Evolutionary conservation across 2,113 vertebrate genomes (phyloP).

Genomic region (Hippocampus zosterae): DNA sequence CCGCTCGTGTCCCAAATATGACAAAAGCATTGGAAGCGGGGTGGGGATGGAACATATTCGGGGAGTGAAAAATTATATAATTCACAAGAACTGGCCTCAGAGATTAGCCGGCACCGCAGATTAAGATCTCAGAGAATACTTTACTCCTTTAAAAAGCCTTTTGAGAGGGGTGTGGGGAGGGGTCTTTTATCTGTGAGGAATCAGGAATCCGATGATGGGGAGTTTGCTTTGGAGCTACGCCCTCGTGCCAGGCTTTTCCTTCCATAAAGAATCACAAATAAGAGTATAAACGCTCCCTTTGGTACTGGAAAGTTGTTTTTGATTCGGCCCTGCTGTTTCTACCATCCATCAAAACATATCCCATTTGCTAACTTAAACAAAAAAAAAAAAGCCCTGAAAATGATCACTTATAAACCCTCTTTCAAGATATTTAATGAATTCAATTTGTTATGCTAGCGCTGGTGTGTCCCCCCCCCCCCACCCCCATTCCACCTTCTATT

Average conservation of each 20-base stretch:
- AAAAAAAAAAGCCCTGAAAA: background rate
- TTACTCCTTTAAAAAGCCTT: conserved; percentile 4
- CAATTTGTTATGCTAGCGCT: conserved; percentile 28
- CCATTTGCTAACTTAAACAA: conserved; percentile 12
- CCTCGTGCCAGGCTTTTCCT: background rate
- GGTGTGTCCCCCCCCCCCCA: conserved; percentile 11
- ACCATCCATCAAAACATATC: background rate
- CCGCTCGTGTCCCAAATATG: conserved; percentile 48
- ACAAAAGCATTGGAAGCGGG: conserved; percentile 44
- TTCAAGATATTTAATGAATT: conserved; percentile 13
- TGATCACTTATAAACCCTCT: conserved; percentile 11
- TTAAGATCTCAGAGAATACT: conserved; percentile 31
- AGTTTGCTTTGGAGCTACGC: conserved; percentile 4
- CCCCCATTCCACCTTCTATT: conserved; percentile 51
- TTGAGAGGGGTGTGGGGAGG: background rate
- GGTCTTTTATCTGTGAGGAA: conserved; percentile 6
- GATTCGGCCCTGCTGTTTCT: background rate
- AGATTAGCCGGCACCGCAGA: conserved; percentile 52
- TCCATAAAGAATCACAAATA: conserved; percentile 18
- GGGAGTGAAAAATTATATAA: conserved; percentile 67
- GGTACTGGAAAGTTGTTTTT: background rate
- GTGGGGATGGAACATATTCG: conserved; percentile 57
- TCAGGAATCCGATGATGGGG: conserved; percentile 8
- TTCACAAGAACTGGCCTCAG: conserved; percentile 45
- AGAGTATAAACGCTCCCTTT: conserved; percentile 16